phyloP scores from a whole-genome alignment of 2,888 invertebrate species.

The Gryllus longicercus region DNA sequence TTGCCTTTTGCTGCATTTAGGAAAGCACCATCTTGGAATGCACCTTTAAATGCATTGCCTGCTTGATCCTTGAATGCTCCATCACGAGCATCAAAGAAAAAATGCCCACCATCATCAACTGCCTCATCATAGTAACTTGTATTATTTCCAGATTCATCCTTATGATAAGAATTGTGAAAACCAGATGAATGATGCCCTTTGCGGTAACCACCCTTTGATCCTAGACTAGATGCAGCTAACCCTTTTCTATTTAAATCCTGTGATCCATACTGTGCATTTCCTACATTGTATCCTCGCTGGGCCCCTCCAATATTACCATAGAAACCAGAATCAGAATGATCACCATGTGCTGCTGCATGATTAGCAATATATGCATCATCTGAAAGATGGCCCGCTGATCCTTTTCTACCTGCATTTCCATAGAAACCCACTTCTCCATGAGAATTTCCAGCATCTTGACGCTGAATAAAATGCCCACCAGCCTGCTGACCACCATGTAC shows the following conservation, averaged over 20 bases:
- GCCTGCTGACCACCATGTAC: constrained; percentile 25
- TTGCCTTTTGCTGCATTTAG: constrained; percentile 24
- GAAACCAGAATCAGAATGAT: constrained; percentile 28
- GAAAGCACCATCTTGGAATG: constrained; percentile 30
- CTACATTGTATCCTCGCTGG: constrained; percentile 34
- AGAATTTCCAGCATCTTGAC: constrained; percentile 26
- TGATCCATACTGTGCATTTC: constrained; percentile 34
- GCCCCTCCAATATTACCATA: constrained; percentile 30
- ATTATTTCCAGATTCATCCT: constrained; percentile 39
- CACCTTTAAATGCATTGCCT: constrained; percentile 27
- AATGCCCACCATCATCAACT: constrained; percentile 35
- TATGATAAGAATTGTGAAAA: constrained; percentile 39
- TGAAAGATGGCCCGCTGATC: constrained; percentile 23
- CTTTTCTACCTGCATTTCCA: constrained; percentile 31
- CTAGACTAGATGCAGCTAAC: constrained; percentile 28
- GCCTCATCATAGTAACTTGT: constrained; percentile 38
- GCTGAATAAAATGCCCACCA: constrained; percentile 20
- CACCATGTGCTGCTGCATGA: constrained; percentile 24
- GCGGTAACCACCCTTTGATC: constrained; percentile 35
- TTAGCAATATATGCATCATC: constrained; percentile 30
- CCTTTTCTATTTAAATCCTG: constrained; percentile 36
- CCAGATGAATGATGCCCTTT: constrained; percentile 38
- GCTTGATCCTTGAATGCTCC: constrained; percentile 29
- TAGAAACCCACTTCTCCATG: constrained; percentile 35
- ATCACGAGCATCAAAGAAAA: constrained; percentile 28